These are phyloP conservation scores for Myripristis jacobus DNA, from an alignment of 2,797 vertebrate species.

Conservation along the genomic window DNA sequence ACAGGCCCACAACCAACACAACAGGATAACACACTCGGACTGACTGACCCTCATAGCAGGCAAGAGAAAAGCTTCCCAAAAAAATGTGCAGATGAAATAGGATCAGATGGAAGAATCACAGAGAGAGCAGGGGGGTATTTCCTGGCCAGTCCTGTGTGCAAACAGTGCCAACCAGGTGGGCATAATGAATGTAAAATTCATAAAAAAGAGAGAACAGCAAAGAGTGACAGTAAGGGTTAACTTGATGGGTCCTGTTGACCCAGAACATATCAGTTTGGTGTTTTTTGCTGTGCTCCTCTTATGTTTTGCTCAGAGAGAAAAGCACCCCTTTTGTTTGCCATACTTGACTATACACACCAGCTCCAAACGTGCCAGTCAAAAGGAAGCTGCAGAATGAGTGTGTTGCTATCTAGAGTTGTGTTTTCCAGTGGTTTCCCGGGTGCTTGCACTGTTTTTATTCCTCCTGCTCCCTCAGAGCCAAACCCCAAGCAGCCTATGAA, in stretches of 20 bases:
- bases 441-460: background rate
- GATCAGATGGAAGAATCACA: too few species aligned
- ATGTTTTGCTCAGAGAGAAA: background rate
- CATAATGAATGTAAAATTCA: too few species aligned
- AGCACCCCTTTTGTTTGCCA: background rate
- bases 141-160: too few species aligned
- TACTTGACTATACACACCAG: background rate
- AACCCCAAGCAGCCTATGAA: conserved; percentile 10
- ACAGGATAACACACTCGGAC: too few species aligned
- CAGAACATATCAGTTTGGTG: background rate
- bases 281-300: background rate
- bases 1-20: too few species aligned
- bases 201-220: too few species aligned
- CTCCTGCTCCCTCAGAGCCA: conserved; percentile 18
- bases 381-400: background rate
- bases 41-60: too few species aligned
- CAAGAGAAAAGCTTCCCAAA: too few species aligned
- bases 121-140: too few species aligned
- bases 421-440: background rate
- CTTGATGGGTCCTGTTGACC: background rate
- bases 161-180: too few species aligned
- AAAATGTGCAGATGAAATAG: too few species aligned
- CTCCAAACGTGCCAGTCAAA: background rate
- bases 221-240: background rate
- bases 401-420: background rate